These are phyloP conservation scores for Anguilla anguilla DNA, from an alignment of 2,797 vertebrate genomes.

Conservation along the genomic window DNA sequence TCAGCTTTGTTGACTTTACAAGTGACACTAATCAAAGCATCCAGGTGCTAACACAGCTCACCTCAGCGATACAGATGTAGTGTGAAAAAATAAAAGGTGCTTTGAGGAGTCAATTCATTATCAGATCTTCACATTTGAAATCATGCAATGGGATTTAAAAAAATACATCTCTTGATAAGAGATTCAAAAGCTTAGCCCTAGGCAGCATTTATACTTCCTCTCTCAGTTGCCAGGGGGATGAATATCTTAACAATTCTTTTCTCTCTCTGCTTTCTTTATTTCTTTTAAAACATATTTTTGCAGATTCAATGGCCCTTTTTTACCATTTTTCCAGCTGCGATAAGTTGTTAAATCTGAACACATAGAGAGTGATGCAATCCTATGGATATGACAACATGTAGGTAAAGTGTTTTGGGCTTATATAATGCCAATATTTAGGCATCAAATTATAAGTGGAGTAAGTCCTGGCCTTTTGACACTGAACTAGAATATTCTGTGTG, in stretches of 20 bases:
- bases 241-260: constrained; percentile 45
- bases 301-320: constrained; percentile 21
- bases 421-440: not conserved
- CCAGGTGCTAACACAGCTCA: constrained; percentile 18
- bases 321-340: not conserved
- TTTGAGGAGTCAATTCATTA: constrained; percentile 53
- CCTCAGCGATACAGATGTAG: not conserved
- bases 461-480: not conserved
- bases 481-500: not conserved
- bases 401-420: not conserved
- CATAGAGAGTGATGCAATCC: not conserved
- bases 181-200: constrained; percentile 54
- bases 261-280: constrained; percentile 27
- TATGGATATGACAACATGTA: not conserved
- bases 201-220: constrained; percentile 51
- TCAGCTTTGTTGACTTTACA: constrained; percentile 20
- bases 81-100: constrained; percentile 29
- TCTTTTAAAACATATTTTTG: constrained; percentile 31
- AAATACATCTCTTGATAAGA: constrained; percentile 44
- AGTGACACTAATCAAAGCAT: constrained; percentile 15
- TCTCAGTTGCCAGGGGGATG: constrained; percentile 36
- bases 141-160: constrained; percentile 55
- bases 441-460: not conserved
- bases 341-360: not conserved
- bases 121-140: constrained; percentile 60